phyloP scores from a whole-genome alignment of 2,113 vertebrate species.

The Elaphurus davidianus region DNA sequence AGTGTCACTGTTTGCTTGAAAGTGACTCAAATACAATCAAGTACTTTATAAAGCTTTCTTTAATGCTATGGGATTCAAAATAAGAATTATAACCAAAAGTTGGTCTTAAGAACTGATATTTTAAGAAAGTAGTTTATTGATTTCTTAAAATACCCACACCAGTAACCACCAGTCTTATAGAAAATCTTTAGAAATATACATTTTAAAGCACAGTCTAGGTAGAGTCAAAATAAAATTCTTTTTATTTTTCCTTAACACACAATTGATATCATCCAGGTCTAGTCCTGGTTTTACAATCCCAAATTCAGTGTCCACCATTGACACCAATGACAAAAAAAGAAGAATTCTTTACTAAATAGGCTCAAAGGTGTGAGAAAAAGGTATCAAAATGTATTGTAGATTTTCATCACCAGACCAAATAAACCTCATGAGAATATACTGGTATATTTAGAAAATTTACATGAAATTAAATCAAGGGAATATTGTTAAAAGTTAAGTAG shows the following conservation, averaged over 20 bases:
- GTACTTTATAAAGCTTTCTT: neutral
- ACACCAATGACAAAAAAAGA: neutral
- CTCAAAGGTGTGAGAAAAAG: neutral
- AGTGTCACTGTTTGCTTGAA: neutral
- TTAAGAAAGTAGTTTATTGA: neutral
- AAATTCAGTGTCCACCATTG: neutral
- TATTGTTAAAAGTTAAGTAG: neutral
- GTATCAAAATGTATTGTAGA: neutral
- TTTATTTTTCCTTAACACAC: constrained; percentile 25
- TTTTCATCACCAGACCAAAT: constrained; percentile 17
- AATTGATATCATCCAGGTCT: neutral
- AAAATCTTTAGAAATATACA: constrained; percentile 29
- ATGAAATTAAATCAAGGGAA: neutral
- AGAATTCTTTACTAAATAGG: neutral
- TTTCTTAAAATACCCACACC: constrained; percentile 6
- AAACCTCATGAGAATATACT: neutral
- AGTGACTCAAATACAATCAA: neutral
- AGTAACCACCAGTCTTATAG: neutral
- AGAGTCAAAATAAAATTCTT: neutral
- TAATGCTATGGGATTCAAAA: neutral
- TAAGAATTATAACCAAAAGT: neutral
- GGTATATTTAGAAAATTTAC: neutral
- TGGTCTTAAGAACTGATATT: neutral
- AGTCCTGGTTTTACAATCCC: constrained; percentile 35
- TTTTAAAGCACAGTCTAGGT: neutral